Percentiles rank a stretch among this genome's conserved stretches.
These are phyloP conservation scores for Calameuta pallipes DNA, from an alignment of 2,888 invertebrate species.

Conservation along the genomic window DNA sequence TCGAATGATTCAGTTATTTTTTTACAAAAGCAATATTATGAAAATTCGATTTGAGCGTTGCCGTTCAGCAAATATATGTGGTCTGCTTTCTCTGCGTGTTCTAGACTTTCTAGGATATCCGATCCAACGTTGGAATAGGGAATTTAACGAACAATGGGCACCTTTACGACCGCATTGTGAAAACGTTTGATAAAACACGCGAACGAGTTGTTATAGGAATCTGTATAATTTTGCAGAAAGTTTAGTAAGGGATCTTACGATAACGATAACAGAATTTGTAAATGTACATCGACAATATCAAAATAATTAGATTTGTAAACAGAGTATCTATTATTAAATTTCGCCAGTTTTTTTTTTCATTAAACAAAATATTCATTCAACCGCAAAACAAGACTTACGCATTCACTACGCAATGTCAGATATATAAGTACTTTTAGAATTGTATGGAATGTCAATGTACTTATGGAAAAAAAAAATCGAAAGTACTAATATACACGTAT, in stretches of 20 bases:
- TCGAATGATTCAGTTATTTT: background rate
- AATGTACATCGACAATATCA: background rate
- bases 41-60: background rate
- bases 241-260: background rate
- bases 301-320: background rate
- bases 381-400: background rate
- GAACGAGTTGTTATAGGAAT: background rate
- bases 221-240: background rate
- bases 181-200: background rate
- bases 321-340: background rate
- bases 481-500: background rate
- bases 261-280: background rate
- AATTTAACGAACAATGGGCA: background rate
- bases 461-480: background rate
- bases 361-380: background rate
- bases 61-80: background rate
- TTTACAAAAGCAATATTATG: background rate
- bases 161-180: background rate
- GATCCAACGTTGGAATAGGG: background rate
- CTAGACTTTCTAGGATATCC: background rate
- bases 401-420: background rate
- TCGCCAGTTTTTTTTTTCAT: background rate
- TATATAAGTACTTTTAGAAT: background rate
- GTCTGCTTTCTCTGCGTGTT: background rate
- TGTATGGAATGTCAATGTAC: background rate